A percentile compares a stretch with the other conserved stretches of the same genome.
Evolutionary conservation across 2,797 vertebrate genomes (phyloP).

Genomic region (Rhinogobio ventralis): DNA sequence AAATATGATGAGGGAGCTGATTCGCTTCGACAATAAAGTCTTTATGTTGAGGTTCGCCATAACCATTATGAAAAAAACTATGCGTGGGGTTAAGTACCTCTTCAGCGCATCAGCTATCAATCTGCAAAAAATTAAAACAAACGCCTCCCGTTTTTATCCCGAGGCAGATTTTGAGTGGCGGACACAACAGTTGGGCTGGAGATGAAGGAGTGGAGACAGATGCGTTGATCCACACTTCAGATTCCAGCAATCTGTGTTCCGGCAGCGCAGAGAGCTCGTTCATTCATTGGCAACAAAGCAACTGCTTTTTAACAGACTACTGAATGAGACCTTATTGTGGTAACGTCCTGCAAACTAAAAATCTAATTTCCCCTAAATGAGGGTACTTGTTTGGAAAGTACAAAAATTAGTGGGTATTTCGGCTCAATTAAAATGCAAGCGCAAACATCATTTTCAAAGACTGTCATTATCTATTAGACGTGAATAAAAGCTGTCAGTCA

Average conservation of each 20-base stretch:
- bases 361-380: slow-evolving; percentile 89
- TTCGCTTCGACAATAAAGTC: slow-evolving; percentile 18
- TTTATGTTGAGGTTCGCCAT: slow-evolving; percentile 70
- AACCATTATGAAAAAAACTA: slow-evolving; percentile 78
- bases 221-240: slow-evolving; percentile 78
- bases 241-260: slow-evolving; percentile 75
- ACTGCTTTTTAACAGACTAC: slow-evolving; percentile 81
- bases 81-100: slow-evolving; percentile 75
- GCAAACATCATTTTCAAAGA: slow-evolving; percentile 86
- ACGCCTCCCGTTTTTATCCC: slow-evolving; percentile 68
- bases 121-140: slow-evolving; percentile 64
- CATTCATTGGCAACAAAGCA: slow-evolving; percentile 73
- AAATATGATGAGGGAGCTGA: slow-evolving; percentile 26
- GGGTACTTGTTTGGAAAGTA: slow-evolving; percentile 82
- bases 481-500: slow-evolving; percentile 88
- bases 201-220: slow-evolving; percentile 73
- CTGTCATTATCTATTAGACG: slow-evolving; percentile 79
- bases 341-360: slow-evolving; percentile 88
- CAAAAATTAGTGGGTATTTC: slow-evolving; percentile 83
- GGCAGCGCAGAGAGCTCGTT: slow-evolving; percentile 70
- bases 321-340: slow-evolving; percentile 84
- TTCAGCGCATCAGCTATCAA: slow-evolving; percentile 69
- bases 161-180: slow-evolving; percentile 62
- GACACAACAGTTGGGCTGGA: slow-evolving; percentile 71
- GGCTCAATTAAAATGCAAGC: slow-evolving; percentile 79